Conservation (phyloP, 2,888 invertebrate genomes). For the Pocota personata region DNA sequence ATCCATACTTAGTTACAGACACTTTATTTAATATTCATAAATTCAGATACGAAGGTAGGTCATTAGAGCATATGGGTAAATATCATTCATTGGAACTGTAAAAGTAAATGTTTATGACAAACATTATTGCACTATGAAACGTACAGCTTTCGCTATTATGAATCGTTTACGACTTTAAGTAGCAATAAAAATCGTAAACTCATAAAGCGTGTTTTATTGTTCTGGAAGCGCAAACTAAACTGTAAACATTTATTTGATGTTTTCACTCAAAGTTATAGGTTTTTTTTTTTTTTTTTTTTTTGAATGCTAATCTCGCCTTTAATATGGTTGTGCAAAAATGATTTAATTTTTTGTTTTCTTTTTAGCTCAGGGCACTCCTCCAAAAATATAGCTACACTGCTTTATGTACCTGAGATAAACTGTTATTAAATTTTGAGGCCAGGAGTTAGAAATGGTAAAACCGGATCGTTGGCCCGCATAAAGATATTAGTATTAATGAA, state of each 20-base stretch:
- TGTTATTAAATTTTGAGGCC: too few species aligned
- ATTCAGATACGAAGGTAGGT: not conserved
- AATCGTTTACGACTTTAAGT: not conserved
- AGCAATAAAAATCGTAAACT: not conserved
- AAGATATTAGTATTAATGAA: too few species aligned
- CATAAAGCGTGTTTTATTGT: not conserved
- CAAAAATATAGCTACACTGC: too few species aligned
- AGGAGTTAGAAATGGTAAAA: too few species aligned
- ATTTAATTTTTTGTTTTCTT: too few species aligned
- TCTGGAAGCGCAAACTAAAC: not conserved
- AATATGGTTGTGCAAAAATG: not conserved
- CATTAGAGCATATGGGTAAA: not conserved
- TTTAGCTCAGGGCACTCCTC: too few species aligned
- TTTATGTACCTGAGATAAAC: too few species aligned
- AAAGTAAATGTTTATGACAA: not conserved
- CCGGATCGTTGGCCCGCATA: too few species aligned
- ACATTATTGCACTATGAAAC: not conserved
- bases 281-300: too few species aligned
- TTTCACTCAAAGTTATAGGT: not conserved
- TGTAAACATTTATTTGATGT: not conserved
- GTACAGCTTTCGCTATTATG: conserved; percentile 4
- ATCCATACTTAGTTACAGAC: too few species aligned
- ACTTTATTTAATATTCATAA: not conserved
- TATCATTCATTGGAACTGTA: not conserved
- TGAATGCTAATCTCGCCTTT: too few species aligned